These are phyloP conservation scores for Carollia perspicillata DNA, from an alignment of 2,113 vertebrate species.

Conservation along the genomic window DNA sequence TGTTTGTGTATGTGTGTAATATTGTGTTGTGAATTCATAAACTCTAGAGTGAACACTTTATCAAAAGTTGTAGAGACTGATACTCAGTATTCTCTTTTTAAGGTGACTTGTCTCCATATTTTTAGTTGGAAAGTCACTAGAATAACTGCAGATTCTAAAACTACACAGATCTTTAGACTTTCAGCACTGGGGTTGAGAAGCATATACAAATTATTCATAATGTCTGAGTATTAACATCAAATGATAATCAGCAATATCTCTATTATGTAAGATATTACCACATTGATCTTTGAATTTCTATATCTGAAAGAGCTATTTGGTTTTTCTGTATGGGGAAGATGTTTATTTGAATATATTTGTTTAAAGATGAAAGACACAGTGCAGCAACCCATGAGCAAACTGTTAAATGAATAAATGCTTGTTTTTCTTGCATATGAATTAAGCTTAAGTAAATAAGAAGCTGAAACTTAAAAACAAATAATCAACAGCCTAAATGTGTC, in stretches of 20 bases:
- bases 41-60: neutral
- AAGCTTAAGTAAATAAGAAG: neutral
- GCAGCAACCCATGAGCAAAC: neutral
- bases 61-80: neutral
- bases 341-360: neutral
- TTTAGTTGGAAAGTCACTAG: neutral
- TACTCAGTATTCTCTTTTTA: neutral
- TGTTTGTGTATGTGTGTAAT: neutral
- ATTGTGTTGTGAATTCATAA: neutral
- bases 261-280: neutral
- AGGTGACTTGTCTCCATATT: neutral
- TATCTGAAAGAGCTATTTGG: neutral
- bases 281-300: neutral
- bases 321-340: neutral
- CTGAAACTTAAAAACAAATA: neutral
- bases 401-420: neutral
- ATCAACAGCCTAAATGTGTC: neutral
- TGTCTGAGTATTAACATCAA: neutral
- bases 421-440: neutral
- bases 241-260: neutral
- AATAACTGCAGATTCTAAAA: neutral
- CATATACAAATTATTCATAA: neutral
- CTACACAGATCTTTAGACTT: neutral
- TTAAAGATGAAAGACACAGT: neutral
- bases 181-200: neutral